A percentile compares a stretch with the other conserved stretches of the same genome.
Evolutionary conservation across 2,888 invertebrate genomes (phyloP).

Genomic region (Celastrina argiolus): DNA sequence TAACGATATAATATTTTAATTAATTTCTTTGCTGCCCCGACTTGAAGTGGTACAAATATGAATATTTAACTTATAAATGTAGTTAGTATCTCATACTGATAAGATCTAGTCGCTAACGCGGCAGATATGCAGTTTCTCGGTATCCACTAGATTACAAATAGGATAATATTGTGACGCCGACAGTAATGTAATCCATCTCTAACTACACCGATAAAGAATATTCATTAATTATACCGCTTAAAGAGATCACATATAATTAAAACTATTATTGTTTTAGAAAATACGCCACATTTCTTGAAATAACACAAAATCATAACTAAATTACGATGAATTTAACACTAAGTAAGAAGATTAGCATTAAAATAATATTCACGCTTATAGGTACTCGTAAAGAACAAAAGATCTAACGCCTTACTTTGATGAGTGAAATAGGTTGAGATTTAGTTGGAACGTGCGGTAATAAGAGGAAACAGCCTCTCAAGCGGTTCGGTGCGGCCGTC

Average conservation of each 20-base stretch:
- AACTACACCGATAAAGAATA: neutral
- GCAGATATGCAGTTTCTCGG: constrained; percentile 13
- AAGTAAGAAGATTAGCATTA: too few species aligned
- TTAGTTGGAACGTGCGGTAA: constrained; percentile 17
- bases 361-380: neutral
- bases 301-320: too few species aligned
- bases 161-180: constrained; percentile 3
- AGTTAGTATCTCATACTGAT: constrained; percentile 10
- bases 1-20: constrained; percentile 6
- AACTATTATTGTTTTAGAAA: too few species aligned
- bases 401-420: neutral
- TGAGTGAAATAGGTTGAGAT: constrained; percentile 13
- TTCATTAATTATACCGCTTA: neutral
- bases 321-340: too few species aligned
- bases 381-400: neutral
- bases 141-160: constrained; percentile 9
- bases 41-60: constrained; percentile 13
- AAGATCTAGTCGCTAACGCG: constrained; percentile 9
- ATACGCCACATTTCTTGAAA: too few species aligned
- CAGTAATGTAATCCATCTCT: constrained; percentile 5
- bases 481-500: constrained; percentile 32
- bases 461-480: constrained; percentile 37
- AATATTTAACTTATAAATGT: constrained; percentile 9
- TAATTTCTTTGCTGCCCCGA: neutral
- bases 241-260: too few species aligned